A percentile compares a stretch with the other conserved stretches of the same genome.
Conservation (phyloP, 2,113 vertebrate species). For the Pseudorectes ferrugineus region DNA sequence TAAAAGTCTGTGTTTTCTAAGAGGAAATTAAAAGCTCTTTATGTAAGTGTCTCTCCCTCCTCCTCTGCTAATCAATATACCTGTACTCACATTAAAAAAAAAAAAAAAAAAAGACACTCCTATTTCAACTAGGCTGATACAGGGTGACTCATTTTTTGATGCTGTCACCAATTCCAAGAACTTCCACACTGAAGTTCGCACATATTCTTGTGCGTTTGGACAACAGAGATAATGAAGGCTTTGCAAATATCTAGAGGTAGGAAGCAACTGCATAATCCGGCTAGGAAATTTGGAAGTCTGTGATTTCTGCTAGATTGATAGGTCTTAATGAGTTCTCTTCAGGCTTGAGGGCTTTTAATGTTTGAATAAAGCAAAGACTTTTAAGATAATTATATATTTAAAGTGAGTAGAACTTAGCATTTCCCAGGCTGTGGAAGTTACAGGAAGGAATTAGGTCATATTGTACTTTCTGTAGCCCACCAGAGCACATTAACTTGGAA, state of each 20-base stretch:
- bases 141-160: neutral
- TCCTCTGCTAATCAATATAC: neutral
- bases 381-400: slow-evolving; percentile 20
- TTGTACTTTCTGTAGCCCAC: slow-evolving; percentile 40
- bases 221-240: neutral
- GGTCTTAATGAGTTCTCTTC: neutral
- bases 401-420: neutral
- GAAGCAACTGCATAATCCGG: neutral
- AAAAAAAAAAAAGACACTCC: neutral
- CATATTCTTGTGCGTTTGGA: neutral
- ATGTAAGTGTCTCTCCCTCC: neutral
- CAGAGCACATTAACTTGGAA: slow-evolving; percentile 16
- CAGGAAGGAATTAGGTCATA: slow-evolving; percentile 48
- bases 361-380: slow-evolving; percentile 4
- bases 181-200: neutral
- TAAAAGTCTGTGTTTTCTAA: neutral
- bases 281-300: neutral
- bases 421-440: slow-evolving; percentile 27
- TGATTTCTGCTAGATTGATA: neutral
- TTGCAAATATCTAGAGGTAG: neutral
- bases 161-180: neutral
- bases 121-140: neutral
- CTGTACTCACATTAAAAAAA: neutral
- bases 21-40: neutral
- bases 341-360: neutral